Evolutionary conservation across 2,888 invertebrate genomes (phyloP).

Genomic region (Apoderus coryli): DNA sequence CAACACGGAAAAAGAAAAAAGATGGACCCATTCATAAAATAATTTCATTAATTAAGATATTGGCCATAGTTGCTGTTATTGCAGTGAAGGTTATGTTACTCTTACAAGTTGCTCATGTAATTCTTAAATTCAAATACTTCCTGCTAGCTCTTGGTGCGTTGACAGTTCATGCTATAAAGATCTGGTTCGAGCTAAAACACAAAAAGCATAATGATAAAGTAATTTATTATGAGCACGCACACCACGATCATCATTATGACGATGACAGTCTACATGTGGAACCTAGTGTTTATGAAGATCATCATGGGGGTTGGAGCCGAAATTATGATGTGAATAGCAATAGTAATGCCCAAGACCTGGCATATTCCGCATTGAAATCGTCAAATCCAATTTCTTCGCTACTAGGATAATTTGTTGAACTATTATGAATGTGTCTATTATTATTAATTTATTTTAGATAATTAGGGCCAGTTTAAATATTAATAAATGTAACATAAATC

Average conservation of each 20-base stretch:
- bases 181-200: slow-evolving; percentile 62
- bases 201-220: slow-evolving; percentile 54
- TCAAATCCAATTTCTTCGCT: no score
- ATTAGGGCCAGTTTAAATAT: no score
- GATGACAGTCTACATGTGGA: slow-evolving; percentile 32
- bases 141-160: slow-evolving; percentile 53
- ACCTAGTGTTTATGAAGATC: no score
- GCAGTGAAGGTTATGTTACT: slow-evolving; percentile 57
- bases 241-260: slow-evolving; percentile 67
- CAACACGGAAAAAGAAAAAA: slow-evolving; percentile 32
- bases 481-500: no score
- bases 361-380: no score
- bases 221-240: slow-evolving; percentile 68
- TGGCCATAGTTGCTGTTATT: slow-evolving; percentile 49
- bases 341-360: no score
- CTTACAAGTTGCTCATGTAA: slow-evolving; percentile 55
- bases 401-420: no score
- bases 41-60: slow-evolving; percentile 49
- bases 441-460: no score
- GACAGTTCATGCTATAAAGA: slow-evolving; percentile 50
- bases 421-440: no score
- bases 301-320: slow-evolving; percentile 3
- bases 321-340: background rate
- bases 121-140: slow-evolving; percentile 63
- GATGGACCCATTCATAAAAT: slow-evolving; percentile 56